Evolutionary conservation across 2,888 invertebrate species (phyloP).

Genomic region (Liodrosophila aerea): DNA sequence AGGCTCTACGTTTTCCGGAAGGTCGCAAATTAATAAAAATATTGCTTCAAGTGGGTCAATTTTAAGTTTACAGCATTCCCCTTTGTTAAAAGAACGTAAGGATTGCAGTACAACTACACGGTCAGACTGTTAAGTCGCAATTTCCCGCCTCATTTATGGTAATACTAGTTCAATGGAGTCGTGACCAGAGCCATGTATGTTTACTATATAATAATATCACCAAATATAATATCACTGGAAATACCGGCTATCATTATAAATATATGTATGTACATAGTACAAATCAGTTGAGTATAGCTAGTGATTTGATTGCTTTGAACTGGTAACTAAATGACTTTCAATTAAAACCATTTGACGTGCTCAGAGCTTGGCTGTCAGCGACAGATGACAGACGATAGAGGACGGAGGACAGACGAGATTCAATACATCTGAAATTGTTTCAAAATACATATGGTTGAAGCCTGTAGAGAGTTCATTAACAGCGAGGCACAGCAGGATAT

Average conservation of each 20-base stretch:
- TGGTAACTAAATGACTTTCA: conserved; percentile 69
- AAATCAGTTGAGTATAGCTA: conserved; percentile 25
- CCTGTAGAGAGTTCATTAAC: conserved; percentile 20
- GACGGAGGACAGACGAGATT: conserved; percentile 62
- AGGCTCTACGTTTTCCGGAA: too few species aligned
- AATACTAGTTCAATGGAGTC: too few species aligned
- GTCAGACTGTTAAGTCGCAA: too few species aligned
- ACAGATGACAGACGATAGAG: neutral
- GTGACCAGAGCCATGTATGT: too few species aligned
- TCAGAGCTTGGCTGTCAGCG: conserved; percentile 46
- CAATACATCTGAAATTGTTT: conserved; percentile 72
- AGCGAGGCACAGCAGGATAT: conserved; percentile 43
- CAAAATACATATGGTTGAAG: conserved; percentile 49
- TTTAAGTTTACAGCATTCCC: too few species aligned
- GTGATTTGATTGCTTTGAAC: conserved; percentile 73
- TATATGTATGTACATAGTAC: conserved; percentile 20
- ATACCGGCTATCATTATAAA: neutral
- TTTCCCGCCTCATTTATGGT: too few species aligned
- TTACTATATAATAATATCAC: too few species aligned
- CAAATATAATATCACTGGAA: too few species aligned
- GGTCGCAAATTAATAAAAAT: too few species aligned
- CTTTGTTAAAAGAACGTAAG: too few species aligned
- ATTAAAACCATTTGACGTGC: conserved; percentile 72
- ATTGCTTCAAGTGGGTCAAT: too few species aligned
- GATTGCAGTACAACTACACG: too few species aligned